These are phyloP conservation scores for Halcyon leucocephala DNA, from an alignment of 2,797 vertebrate genomes.

Conservation along the genomic window DNA sequence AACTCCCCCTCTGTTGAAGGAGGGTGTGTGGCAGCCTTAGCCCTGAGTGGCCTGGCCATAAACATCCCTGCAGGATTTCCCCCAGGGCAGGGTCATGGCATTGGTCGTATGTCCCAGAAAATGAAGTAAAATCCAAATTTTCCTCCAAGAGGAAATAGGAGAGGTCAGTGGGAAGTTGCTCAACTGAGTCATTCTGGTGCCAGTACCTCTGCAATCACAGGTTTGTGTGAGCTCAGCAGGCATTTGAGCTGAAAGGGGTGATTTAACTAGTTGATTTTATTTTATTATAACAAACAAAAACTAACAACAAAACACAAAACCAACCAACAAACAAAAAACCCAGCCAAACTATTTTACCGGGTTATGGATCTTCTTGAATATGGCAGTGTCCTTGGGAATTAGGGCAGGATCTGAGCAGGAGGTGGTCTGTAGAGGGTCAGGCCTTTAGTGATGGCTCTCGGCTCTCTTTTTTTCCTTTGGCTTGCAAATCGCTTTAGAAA, in stretches of 20 bases:
- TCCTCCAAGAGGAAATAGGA: constrained; percentile 22
- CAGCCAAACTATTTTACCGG: not conserved
- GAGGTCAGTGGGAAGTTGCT: constrained; percentile 10
- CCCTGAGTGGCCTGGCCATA: not conserved
- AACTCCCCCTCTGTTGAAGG: not conserved
- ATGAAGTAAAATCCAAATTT: not conserved
- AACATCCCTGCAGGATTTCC: not conserved
- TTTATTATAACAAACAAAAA: not conserved
- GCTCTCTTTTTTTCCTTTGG: not conserved
- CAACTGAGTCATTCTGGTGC: not conserved
- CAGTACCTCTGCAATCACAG: not conserved
- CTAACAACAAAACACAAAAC: not conserved
- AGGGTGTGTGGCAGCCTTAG: not conserved
- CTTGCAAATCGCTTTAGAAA: not conserved
- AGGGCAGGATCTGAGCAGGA: not conserved
- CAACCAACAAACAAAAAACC: not conserved
- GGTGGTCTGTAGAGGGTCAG: not conserved
- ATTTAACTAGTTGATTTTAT: not conserved
- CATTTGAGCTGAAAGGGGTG: not conserved
- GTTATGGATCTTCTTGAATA: not conserved
- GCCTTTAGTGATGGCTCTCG: not conserved
- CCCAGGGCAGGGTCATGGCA: fast-evolving
- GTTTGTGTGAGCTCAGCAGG: not conserved
- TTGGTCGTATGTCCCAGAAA: not conserved
- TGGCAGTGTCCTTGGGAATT: not conserved